Conservation (phyloP, 64 coral and sea anemone genomes). For the Astreopora myriophthalma region DNA sequence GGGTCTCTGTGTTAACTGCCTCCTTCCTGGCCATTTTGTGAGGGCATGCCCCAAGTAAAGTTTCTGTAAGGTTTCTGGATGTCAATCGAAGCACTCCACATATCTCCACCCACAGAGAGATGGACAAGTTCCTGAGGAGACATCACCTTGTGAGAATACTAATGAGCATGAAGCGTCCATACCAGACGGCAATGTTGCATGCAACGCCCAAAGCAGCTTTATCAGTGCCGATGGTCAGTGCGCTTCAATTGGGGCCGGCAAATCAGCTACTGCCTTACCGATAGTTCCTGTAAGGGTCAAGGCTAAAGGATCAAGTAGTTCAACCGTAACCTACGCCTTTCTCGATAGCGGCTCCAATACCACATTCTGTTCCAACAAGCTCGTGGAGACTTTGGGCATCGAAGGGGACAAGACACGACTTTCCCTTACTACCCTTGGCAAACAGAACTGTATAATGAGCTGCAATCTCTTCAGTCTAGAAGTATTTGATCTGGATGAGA, state of each 20-base stretch:
- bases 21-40: neutral
- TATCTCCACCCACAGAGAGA: neutral
- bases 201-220: neutral
- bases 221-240: neutral
- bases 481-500: slow-evolving; percentile 1
- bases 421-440: neutral
- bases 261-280: neutral
- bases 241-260: neutral
- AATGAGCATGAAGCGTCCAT: neutral
- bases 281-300: neutral
- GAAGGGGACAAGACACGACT: neutral
- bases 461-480: neutral
- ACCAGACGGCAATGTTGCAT: neutral
- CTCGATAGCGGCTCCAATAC: neutral
- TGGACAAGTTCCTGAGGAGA: neutral
- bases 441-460: neutral
- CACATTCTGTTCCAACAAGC: neutral
- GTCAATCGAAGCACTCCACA: neutral
- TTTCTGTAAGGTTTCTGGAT: neutral
- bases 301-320: neutral
- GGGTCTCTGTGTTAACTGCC: neutral
- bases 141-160: neutral
- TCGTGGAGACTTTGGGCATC: neutral
- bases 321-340: neutral
- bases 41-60: neutral